Percentiles rank a stretch among this genome's conserved stretches.
Conservation (phyloP, 2,797 vertebrate species). For the Garrulus glandarius region DNA sequence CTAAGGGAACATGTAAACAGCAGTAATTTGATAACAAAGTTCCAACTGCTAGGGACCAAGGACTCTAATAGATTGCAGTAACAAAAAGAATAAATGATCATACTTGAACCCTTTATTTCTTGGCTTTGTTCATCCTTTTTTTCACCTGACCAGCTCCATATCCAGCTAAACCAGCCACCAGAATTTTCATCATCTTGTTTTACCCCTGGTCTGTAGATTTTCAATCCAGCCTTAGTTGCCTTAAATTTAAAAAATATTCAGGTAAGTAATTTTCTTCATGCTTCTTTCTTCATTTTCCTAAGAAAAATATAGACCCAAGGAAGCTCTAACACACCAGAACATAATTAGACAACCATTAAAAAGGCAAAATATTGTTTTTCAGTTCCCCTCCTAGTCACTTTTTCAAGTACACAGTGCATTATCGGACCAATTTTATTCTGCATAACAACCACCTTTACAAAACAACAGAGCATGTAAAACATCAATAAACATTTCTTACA, state of each 20-base stretch:
- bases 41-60: background rate
- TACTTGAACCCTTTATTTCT: conserved; percentile 86
- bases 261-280: background rate
- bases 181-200: conserved; percentile 88
- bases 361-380: background rate
- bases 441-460: background rate
- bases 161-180: conserved; percentile 91
- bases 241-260: conserved; percentile 52
- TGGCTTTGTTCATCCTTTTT: conserved; percentile 62
- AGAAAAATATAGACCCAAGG: background rate
- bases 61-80: background rate
- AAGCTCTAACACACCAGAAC: background rate
- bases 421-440: background rate
- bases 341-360: background rate
- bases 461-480: background rate
- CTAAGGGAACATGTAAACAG: background rate
- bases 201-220: conserved; percentile 86
- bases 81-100: background rate
- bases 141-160: conserved; percentile 88
- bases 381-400: background rate
- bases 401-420: background rate
- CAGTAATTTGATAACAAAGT: background rate
- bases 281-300: background rate
- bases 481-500: background rate
- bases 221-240: conserved; percentile 89